These are phyloP conservation scores for Perizoma affinitatum DNA, from an alignment of 2,888 invertebrate species.

Conservation along the genomic window DNA sequence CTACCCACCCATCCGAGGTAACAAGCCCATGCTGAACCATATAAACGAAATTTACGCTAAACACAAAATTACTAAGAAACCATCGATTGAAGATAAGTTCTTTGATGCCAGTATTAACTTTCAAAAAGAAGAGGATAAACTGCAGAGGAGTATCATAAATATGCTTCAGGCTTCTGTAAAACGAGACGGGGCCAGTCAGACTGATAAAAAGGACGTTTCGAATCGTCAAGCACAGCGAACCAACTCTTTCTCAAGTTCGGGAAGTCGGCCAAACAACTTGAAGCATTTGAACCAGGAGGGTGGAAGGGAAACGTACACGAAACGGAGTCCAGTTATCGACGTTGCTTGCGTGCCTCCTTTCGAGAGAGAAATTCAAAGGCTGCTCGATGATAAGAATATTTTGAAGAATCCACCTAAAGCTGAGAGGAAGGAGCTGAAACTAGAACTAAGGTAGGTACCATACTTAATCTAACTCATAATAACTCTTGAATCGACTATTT, in stretches of 20 bases:
- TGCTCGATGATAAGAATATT: slow-evolving; percentile 89
- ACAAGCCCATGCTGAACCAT: slow-evolving; percentile 65
- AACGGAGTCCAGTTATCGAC: slow-evolving; percentile 74
- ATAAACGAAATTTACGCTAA: slow-evolving; percentile 73
- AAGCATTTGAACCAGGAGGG: slow-evolving; percentile 80
- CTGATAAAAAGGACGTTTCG: slow-evolving; percentile 85
- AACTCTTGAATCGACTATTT: too few relatives aligned
- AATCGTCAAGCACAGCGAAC: slow-evolving; percentile 68
- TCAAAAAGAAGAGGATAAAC: slow-evolving; percentile 77
- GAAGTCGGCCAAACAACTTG: slow-evolving; percentile 79
- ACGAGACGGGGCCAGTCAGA: slow-evolving; percentile 86
- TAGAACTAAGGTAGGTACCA: slow-evolving; percentile 75
- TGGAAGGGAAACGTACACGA: slow-evolving; percentile 74
- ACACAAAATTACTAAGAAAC: slow-evolving; percentile 70
- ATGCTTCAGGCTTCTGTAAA: slow-evolving; percentile 84
- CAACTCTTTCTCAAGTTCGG: slow-evolving; percentile 81
- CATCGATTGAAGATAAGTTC: slow-evolving; percentile 72
- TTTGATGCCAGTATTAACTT: slow-evolving; percentile 66
- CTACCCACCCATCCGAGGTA: slow-evolving; percentile 84
- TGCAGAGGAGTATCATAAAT: slow-evolving; percentile 78
- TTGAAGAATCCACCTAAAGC: slow-evolving; percentile 85
- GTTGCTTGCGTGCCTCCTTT: slow-evolving; percentile 86
- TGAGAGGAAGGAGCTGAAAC: slow-evolving; percentile 85
- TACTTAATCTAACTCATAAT: not conserved
- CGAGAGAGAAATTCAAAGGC: slow-evolving; percentile 91